Conservation (phyloP, 2,113 vertebrate species). For the Catharus minimus region DNA sequence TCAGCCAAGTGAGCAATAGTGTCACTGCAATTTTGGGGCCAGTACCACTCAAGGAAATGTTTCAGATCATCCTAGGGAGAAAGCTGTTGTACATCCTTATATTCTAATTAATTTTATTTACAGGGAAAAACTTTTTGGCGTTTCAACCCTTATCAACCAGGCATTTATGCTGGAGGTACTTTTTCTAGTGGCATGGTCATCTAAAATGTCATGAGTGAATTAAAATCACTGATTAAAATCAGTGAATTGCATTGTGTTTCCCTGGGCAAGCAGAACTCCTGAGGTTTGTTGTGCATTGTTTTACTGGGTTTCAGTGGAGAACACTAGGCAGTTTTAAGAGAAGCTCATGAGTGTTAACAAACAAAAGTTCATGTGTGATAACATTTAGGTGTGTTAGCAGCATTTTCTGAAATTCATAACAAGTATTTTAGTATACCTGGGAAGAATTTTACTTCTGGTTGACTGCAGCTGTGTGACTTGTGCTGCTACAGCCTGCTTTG, state of each 20-base stretch:
- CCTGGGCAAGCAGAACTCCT: neutral
- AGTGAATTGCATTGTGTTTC: accelerated
- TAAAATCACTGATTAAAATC: neutral
- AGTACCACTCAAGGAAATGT: neutral
- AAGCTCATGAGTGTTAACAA: neutral
- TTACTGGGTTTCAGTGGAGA: neutral
- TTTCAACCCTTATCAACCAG: neutral
- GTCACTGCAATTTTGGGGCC: neutral
- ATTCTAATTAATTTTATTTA: neutral
- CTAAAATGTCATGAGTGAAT: neutral
- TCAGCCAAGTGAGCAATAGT: neutral
- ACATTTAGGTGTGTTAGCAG: neutral
- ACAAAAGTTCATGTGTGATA: neutral
- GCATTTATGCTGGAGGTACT: neutral
- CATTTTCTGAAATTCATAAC: neutral
- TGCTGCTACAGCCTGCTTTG: neutral
- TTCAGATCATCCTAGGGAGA: neutral
- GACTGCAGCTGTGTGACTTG: neutral
- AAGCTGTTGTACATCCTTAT: neutral
- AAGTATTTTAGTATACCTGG: neutral
- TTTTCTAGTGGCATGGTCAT: neutral
- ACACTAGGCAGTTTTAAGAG: neutral
- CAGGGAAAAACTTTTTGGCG: neutral
- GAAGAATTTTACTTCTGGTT: neutral
- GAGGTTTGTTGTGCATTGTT: neutral